Base-by-base conservation (phyloP, 2,797 vertebrate species). In the Brachyrhaphis roseni region DNA sequence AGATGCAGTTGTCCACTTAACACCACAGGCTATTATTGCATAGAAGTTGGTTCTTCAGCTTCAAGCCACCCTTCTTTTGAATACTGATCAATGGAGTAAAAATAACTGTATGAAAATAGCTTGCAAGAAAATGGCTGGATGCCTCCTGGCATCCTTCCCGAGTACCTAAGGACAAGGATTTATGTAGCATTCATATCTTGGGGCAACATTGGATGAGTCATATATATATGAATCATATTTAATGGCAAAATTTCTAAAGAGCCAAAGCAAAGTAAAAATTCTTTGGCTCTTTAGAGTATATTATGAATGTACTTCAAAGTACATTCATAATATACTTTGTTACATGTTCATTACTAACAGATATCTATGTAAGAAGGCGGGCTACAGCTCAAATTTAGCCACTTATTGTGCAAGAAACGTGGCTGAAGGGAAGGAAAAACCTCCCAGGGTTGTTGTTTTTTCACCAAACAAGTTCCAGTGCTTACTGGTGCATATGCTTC, bases 31-130 rank as follows among this genome's bases (percentile, higher is more conserved):
- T 62, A 16, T 81, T 77, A 82, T 76, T 84, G 76, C 64, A 72
- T 77, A 12, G 23, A 73, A 76, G 73, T 68, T 70, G 43, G 62
- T 70, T 83, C 77, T 76, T 84, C 57, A 41, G 77, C 77, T 80
- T 80, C 71, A 47, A 78, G 71, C 84, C 78, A 81, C 74, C 76
- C 77, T 85, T 82, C 72, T 84, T 87, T 84, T 84, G 62, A 68
- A 80, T 46, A 36, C 31, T 79, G 76, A 89, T 90, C 81, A 87
- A 88, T 86, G 77, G 16, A 53, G 51, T 80, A 83, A 89, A 89
- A 91, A 89, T 87, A 84, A 81, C 78, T 84, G 75, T 59, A 66
- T 64, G 68, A 51, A 79, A 77, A 77, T 78, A 80, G 79, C 78
- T 15, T 84, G 73, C 59, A 59, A 51, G 74, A 66, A 79, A 76